Conservation (phyloP, 92 coral and sea anemone species). For the Micromussa lordhowensis region DNA sequence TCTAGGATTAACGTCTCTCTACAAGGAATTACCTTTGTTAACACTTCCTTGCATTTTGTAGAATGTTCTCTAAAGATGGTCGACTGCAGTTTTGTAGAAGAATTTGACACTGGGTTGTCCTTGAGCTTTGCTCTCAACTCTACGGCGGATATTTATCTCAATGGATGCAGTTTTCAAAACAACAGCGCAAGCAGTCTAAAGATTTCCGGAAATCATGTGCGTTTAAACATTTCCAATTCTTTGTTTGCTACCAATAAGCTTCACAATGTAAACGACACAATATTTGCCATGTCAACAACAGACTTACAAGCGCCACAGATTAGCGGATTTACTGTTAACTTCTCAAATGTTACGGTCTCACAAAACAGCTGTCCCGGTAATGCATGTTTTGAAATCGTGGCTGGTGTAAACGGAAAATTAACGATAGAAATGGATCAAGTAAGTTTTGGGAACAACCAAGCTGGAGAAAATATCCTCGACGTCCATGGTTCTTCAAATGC, state of each 20-base stretch:
- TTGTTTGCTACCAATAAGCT: conserved; percentile 3
- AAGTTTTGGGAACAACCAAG: conserved; percentile 13
- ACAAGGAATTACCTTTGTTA: conserved; percentile 17
- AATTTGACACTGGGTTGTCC: background rate
- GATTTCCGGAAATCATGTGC: conserved; percentile 1
- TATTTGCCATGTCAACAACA: background rate
- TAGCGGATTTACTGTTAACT: background rate
- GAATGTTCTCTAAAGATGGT: conserved; percentile 18
- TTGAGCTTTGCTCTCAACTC: background rate
- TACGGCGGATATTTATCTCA: background rate
- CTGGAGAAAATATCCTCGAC: conserved; percentile 13
- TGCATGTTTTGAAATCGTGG: conserved; percentile 8
- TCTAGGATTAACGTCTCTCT: background rate
- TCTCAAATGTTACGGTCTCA: background rate
- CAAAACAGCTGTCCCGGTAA: conserved; percentile 4
- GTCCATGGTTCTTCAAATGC: background rate
- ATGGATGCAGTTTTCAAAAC: conserved; percentile 11
- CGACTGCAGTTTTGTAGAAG: conserved; percentile 4
- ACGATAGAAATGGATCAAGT: background rate
- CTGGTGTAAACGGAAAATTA: conserved; percentile 2
- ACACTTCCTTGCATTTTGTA: conserved; percentile 5
- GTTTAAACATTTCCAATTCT: background rate
- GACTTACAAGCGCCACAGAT: background rate
- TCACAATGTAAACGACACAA: background rate
- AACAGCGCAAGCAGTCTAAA: conserved; percentile 8